Conservation (phyloP, 2,888 invertebrate species). For the Epirrhoe tristata region DNA sequence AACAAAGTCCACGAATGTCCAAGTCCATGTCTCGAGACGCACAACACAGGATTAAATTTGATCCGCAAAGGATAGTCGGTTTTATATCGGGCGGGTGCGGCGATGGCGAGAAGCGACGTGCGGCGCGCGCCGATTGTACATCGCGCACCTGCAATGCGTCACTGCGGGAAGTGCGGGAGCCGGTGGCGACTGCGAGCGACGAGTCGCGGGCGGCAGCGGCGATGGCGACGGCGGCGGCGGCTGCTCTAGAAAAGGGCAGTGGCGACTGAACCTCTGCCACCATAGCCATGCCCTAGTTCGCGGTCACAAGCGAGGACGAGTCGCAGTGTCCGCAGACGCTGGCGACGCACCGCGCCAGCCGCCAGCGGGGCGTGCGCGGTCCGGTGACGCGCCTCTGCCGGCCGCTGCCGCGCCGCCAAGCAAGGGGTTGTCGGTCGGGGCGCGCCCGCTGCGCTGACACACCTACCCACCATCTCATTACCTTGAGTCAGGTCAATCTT, state of each 20-base stretch:
- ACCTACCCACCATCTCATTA: neutral
- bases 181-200: conserved; percentile 49
- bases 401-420: conserved; percentile 29
- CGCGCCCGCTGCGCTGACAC: conserved; percentile 40
- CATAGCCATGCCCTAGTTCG: conserved; percentile 69
- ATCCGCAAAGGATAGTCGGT: conserved; percentile 86
- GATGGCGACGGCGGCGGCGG: conserved; percentile 53
- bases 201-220: conserved; percentile 46
- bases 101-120: conserved; percentile 87
- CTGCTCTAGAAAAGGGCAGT: conserved; percentile 48
- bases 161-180: conserved; percentile 71
- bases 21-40: conserved; percentile 84
- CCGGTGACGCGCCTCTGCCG: conserved; percentile 35
- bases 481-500: neutral
- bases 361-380: conserved; percentile 57
- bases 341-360: conserved; percentile 31
- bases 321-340: conserved; percentile 61
- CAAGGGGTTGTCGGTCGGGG: conserved; percentile 44
- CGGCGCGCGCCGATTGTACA: conserved; percentile 91
- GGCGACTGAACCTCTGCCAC: conserved; percentile 54
- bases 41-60: conserved; percentile 86
- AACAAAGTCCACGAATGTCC: conserved; percentile 69
- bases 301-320: conserved; percentile 59
- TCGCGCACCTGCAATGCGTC: conserved; percentile 95
- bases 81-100: conserved; percentile 90